Conservation (phyloP, 2,113 vertebrate species). For the Callorhinus ursinus region DNA sequence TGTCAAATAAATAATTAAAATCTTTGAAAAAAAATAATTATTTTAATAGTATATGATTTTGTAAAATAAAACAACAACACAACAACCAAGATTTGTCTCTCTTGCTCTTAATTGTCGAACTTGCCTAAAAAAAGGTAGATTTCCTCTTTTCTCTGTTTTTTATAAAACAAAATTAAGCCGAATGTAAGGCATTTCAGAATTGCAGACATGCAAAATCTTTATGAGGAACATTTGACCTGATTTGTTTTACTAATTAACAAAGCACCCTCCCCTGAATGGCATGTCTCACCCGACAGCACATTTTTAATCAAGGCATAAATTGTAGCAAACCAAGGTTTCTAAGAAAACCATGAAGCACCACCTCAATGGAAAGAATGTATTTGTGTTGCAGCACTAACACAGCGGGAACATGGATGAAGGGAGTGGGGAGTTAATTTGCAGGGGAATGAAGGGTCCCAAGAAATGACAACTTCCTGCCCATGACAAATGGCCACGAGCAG, state of each 20-base stretch:
- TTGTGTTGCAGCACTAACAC: not conserved
- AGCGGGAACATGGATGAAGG: not conserved
- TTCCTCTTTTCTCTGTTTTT: not conserved
- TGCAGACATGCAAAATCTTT: conserved; percentile 68
- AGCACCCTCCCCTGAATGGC: conserved; percentile 57
- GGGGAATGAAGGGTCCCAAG: not conserved
- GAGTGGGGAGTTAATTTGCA: not conserved
- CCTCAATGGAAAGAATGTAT: not conserved
- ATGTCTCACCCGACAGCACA: conserved; percentile 69
- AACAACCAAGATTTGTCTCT: not conserved
- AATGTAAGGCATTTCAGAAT: conserved; percentile 57
- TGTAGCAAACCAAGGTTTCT: conserved; percentile 53
- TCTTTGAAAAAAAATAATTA: not conserved
- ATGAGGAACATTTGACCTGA: conserved; percentile 70
- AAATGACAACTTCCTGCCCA: not conserved
- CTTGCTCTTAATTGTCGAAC: not conserved
- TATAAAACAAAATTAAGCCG: conserved; percentile 25
- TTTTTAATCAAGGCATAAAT: conserved; percentile 75
- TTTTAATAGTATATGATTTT: not conserved
- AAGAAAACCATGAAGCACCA: conserved; percentile 30
- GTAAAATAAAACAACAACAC: not conserved
- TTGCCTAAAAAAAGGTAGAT: not conserved
- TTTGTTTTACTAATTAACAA: conserved; percentile 73
- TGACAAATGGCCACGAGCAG: not conserved
- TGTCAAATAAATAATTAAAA: not conserved